These are phyloP conservation scores for Galeruca laticollis DNA, from an alignment of 2,888 invertebrate genomes.

Conservation along the genomic window DNA sequence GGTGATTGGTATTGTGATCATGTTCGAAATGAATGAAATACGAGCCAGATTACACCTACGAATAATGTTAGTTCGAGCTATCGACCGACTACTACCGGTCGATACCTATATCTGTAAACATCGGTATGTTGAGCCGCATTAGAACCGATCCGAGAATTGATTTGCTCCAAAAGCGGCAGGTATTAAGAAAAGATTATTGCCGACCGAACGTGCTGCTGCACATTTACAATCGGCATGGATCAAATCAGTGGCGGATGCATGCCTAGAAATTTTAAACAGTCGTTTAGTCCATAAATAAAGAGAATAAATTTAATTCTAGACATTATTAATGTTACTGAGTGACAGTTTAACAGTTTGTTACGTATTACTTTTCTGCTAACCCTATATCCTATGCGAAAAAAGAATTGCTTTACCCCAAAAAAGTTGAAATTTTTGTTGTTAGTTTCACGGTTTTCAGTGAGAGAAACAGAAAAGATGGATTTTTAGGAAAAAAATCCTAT, in stretches of 20 bases:
- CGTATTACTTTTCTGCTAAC: too few species aligned
- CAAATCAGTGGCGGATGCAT: slow-evolving; percentile 2
- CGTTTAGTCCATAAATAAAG: neutral
- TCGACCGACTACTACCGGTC: slow-evolving; percentile 13
- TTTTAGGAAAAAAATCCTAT: too few species aligned
- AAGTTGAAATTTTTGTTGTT: too few species aligned
- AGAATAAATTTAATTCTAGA: neutral
- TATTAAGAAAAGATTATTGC: slow-evolving; percentile 37
- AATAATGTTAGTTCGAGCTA: slow-evolving; percentile 8
- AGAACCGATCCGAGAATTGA: slow-evolving; percentile 35
- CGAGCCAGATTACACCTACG: slow-evolving; percentile 42
- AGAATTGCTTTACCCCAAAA: too few species aligned
- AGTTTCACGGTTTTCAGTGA: too few species aligned
- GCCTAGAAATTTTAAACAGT: neutral
- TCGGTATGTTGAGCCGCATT: slow-evolving; percentile 37
- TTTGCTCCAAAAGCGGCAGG: slow-evolving; percentile 36
- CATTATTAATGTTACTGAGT: too few species aligned
- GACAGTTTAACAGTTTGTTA: too few species aligned
- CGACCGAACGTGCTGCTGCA: slow-evolving; percentile 30
- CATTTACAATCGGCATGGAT: slow-evolving; percentile 24
- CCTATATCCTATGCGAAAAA: too few species aligned
- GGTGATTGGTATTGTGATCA: slow-evolving; percentile 20
- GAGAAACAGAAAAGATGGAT: too few species aligned
- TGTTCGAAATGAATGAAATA: slow-evolving; percentile 31
- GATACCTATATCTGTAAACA: slow-evolving; percentile 31